These are phyloP conservation scores for Platysteira castanea DNA, from an alignment of 2,113 vertebrate genomes.

Conservation along the genomic window DNA sequence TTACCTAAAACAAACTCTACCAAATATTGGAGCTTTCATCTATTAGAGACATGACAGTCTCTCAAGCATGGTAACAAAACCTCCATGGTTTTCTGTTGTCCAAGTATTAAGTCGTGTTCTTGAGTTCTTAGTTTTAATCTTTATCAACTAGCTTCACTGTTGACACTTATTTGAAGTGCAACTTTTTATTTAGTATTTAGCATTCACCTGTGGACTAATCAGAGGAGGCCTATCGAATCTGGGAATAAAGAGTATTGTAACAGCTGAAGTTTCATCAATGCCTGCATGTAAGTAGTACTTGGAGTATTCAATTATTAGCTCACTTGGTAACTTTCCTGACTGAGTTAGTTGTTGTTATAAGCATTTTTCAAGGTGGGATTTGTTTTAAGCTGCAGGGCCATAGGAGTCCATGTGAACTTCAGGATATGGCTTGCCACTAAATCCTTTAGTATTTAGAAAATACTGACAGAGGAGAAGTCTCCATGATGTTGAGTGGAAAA, in stretches of 20 bases:
- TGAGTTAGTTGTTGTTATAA: neutral
- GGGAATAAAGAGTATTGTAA: slow-evolving; percentile 95
- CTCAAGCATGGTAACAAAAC: neutral
- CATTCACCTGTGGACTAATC: slow-evolving; percentile 93
- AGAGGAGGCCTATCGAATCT: slow-evolving; percentile 89
- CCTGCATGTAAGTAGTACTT: slow-evolving; percentile 84
- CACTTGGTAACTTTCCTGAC: neutral
- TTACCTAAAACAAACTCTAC: neutral
- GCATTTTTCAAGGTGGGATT: neutral
- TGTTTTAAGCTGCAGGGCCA: neutral
- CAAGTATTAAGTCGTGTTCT: neutral
- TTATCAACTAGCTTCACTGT: neutral
- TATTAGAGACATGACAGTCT: neutral
- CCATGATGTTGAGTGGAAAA: neutral
- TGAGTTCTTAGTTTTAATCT: neutral
- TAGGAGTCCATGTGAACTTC: neutral
- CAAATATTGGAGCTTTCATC: neutral
- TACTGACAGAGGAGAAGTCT: neutral
- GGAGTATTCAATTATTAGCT: neutral
- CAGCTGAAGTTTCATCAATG: slow-evolving; percentile 94
- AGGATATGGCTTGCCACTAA: neutral
- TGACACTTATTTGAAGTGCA: neutral
- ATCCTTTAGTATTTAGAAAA: neutral
- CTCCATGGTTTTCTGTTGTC: neutral
- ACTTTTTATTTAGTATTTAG: slow-evolving; percentile 83